phyloP scores from a whole-genome alignment of 2,888 invertebrate genomes.

The Ganaspis brasiliensis region DNA sequence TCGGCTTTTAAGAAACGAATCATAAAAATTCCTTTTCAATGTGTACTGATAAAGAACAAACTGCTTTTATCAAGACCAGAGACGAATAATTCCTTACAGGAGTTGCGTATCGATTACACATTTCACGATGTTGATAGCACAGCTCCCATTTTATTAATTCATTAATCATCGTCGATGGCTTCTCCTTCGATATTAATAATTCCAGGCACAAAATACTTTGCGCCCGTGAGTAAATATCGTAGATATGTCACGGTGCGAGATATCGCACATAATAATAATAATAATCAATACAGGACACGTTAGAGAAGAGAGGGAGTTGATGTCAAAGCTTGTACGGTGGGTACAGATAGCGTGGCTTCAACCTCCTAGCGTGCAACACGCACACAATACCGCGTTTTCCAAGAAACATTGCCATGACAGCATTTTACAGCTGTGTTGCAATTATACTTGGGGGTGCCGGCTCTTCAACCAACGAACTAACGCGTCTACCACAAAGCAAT shows the following conservation, averaged over 20 bases:
- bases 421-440: slow-evolving; percentile 56
- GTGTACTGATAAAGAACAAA: background rate
- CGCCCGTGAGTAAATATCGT: slow-evolving; percentile 32
- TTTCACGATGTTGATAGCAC: slow-evolving; percentile 39
- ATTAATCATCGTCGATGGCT: slow-evolving; percentile 31
- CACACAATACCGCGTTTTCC: slow-evolving; percentile 62
- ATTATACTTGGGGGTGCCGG: slow-evolving; percentile 57
- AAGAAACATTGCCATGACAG: slow-evolving; percentile 63
- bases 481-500: slow-evolving; percentile 23
- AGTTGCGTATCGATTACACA: slow-evolving; percentile 37
- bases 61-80: background rate
- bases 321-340: slow-evolving; percentile 58
- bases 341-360: slow-evolving; percentile 59
- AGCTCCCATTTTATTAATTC: slow-evolving; percentile 38
- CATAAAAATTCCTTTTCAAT: too few species aligned
- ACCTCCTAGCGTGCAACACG: slow-evolving; percentile 63
- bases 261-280: slow-evolving; percentile 58
- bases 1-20: too few species aligned
- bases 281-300: slow-evolving; percentile 55
- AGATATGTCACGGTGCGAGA: slow-evolving; percentile 53
- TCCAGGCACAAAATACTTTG: slow-evolving; percentile 19
- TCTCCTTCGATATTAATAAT: slow-evolving; percentile 33
- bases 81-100: background rate
- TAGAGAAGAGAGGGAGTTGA: slow-evolving; percentile 52
- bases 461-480: slow-evolving; percentile 51